phyloP scores from a whole-genome alignment of 2,113 vertebrate genomes.

The Bubo bubo region DNA sequence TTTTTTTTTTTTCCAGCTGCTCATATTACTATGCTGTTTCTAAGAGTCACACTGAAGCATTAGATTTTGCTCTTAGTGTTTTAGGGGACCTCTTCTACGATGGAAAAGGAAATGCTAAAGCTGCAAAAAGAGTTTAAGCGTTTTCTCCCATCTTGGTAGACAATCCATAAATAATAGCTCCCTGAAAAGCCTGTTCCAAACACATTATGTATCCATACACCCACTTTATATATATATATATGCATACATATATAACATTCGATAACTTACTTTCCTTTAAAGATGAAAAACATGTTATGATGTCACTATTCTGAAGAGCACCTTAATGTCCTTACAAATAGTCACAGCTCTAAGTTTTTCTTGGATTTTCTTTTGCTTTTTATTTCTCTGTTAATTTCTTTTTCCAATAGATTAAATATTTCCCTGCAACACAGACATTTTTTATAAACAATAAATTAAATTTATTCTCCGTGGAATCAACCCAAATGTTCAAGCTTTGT shows the following conservation, averaged over 20 bases:
- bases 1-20: not conserved
- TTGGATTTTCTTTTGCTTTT: not conserved
- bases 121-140: not conserved
- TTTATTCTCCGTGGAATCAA: slow-evolving; percentile 18
- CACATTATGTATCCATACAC: not conserved
- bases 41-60: not conserved
- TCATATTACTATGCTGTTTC: not conserved
- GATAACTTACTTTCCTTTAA: not conserved
- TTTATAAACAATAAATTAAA: not conserved
- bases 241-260: not conserved
- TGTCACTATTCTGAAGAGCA: not conserved
- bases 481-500: not conserved
- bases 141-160: not conserved
- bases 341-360: not conserved
- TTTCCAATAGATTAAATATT: not conserved
- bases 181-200: not conserved
- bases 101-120: not conserved
- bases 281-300: not conserved
- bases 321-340: not conserved
- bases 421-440: not conserved
- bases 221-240: not conserved
- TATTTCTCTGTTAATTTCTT: not conserved
- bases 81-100: not conserved
- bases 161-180: not conserved
- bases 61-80: not conserved